Evolutionary conservation across 1,140 invertebrate species (phyloP).

Genomic region (Saccostrea echinata): DNA sequence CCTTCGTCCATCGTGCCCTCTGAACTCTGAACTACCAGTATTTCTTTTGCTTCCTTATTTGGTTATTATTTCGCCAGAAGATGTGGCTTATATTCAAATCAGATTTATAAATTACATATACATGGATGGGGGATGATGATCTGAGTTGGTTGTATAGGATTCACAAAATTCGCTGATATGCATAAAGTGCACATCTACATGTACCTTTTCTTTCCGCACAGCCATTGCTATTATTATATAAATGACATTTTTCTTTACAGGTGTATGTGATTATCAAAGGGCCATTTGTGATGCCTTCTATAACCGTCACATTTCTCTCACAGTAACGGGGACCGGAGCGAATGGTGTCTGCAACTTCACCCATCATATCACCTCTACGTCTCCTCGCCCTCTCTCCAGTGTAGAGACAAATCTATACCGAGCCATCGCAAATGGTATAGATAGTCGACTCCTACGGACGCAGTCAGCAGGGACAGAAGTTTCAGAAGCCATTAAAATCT

Average conservation of each 20-base stretch:
- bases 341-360: neutral
- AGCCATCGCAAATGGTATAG: conserved; percentile 20
- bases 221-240: no score
- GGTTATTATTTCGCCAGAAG: no score
- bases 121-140: no score
- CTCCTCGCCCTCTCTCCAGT: neutral
- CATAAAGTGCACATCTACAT: no score
- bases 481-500: conserved; percentile 59
- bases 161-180: no score
- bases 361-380: neutral
- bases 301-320: neutral
- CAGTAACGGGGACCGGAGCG: neutral
- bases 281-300: conserved; percentile 1
- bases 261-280: conserved; percentile 4
- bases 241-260: neutral
- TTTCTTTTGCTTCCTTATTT: no score
- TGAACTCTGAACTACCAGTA: no score
- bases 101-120: no score
- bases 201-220: no score
- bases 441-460: neutral
- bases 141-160: no score
- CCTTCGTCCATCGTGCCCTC: no score
- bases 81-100: no score
- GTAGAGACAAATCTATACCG: neutral
- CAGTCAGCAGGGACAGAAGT: conserved; percentile 32